Evolutionary conservation across 2,797 vertebrate genomes (phyloP).

Genomic region (Sarcoramphus papa): DNA sequence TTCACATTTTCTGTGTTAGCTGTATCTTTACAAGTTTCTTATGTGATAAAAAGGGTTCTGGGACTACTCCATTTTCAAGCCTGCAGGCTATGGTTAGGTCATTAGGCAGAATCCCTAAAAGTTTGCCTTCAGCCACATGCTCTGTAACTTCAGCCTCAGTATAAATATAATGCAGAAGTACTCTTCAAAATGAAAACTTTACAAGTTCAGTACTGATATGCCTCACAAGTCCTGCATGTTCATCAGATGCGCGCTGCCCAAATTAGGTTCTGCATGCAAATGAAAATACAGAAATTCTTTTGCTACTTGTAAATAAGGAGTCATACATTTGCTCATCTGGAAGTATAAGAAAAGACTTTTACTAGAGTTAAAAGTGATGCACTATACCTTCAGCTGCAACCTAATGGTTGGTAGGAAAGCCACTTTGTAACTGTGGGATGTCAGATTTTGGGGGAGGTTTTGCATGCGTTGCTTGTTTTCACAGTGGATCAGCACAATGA

Average conservation of each 20-base stretch:
- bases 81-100: not conserved
- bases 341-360: not conserved
- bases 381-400: not conserved
- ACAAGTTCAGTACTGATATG: not conserved
- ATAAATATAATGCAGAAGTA: not conserved
- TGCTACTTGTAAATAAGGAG: not conserved
- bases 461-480: not conserved
- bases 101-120: not conserved
- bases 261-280: not conserved
- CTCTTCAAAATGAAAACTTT: not conserved
- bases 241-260: not conserved
- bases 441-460: not conserved
- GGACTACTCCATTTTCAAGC: not conserved
- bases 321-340: not conserved
- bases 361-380: not conserved
- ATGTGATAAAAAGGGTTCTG: not conserved
- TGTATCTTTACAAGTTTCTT: not conserved
- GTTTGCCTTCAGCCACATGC: not conserved
- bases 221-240: not conserved
- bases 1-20: not conserved
- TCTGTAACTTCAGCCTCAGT: not conserved
- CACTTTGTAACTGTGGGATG: not conserved
- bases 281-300: not conserved
- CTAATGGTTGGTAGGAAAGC: not conserved
- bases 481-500: not conserved